Base-by-base conservation (phyloP, 2,113 vertebrate genomes). In the Orthonyx spaldingii region DNA sequence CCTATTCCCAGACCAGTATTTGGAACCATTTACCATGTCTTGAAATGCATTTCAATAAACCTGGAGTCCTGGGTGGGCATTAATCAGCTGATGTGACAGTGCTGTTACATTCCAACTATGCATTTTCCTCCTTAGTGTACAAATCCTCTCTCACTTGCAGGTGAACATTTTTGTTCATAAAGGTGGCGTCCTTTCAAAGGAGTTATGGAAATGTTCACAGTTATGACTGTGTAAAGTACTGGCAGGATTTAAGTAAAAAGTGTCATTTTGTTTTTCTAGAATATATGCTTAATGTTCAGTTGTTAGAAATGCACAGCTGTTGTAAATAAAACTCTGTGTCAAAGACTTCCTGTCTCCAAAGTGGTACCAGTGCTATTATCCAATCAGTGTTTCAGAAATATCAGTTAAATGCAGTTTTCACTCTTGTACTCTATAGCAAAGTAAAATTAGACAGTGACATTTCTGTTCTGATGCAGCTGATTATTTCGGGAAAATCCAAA, bases 21-120 rank as follows among this genome's bases (percentile, higher is more conserved):
- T 94, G 76, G 79, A 88, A 70, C 44, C 35, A 46, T 64, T 84
- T 90, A 56, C 84, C 20, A 4, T 59, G 37, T 55, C 52, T 81
- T 71, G 87, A 91, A 84, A 75, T 86, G 28, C 27, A n/a, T 83
- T 94, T 80, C 92, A 80, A 10, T 95, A 88, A 89, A 76, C 28
- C 47, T 56, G 17, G 24, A 39, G 47, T 77, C 87, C 75, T 41
- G 1, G 35, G 44, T 84, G 70, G 76, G 52, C 35, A 41, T 78
- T 88, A 80, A 77, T 81, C 60, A 60, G 7, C 18, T 52, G 70
- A 26, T 3, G 4, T 28, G 74, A 42, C 13, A 46, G 21, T 59
- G 30, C 30, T 59, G 50, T n/a, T 88, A 27, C 0, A 0, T 88
- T 94, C 64, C 66, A 75, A 0, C 33, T 41, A 1, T 22, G 55